Base-by-base conservation (phyloP, 2,113 vertebrate genomes). In the Melanerpes aurifrons region DNA sequence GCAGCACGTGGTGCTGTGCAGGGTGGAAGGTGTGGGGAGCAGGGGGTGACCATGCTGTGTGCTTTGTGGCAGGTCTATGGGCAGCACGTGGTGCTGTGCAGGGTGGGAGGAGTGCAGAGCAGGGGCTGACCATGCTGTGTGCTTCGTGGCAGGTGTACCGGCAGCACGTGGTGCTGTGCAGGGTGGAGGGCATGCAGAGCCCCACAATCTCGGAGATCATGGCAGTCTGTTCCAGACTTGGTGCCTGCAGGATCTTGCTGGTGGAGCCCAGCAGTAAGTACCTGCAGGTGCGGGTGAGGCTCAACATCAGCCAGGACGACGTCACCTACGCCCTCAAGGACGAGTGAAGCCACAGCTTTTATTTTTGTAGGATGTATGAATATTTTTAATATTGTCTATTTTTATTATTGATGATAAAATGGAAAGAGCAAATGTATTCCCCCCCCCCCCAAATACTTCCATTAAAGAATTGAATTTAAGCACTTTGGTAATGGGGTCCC, bases 271-370 rank as follows among this genome's bases (percentile, higher is more conserved):
- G 98, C 73, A 97, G 68, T 17, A 98, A 98, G 20, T 99, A 99
- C 16, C 72, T 99, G 24, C 97, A 99, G 15, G 97, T 98, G 93
- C 97, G 98, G 1, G 97, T 99, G 74, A 97, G 99, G 21, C 98
- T 99, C 63, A 99, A 99, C 11, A 90, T 99, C 71, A 99, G 98
- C 97, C 99, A 99, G 95, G 98, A 99, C 1, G 98, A 99, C 37
- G 97, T 99, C 45, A 96, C 99, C 40, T 99, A 98, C 15, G 99
- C 98, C 0, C 97, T 99, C 76, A 99, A 98, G 95, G 97, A 98
- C 3, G 98, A 98, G 48, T 98, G 87, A 89, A 75, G 22, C 70
- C 82, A 74, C 7, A 67, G 21, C 26, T 81, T 93, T 95, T 79
- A 69, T 26, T 17, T 58, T 25, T 93, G 72, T 61, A 77, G 8